Evolutionary conservation across 2,888 invertebrate genomes (phyloP).

Genomic region (Gerosis bhagava): DNA sequence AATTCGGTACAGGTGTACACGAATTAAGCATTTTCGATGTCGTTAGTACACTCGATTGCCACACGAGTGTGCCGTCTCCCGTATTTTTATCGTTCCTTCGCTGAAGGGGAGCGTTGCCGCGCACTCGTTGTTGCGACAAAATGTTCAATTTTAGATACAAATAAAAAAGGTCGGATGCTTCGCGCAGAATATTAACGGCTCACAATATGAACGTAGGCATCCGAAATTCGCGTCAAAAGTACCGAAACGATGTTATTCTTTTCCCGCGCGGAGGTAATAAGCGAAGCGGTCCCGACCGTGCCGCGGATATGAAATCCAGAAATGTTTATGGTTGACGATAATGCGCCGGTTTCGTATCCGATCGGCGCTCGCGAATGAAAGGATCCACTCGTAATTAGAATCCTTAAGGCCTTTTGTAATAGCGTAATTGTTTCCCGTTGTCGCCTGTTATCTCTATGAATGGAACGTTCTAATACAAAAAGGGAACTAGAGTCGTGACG

Average conservation of each 20-base stretch:
- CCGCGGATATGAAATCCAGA: slow-evolving; percentile 76
- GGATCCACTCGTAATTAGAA: slow-evolving; percentile 71
- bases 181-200: slow-evolving; percentile 79
- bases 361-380: slow-evolving; percentile 69
- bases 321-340: slow-evolving; percentile 76
- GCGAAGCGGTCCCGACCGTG: slow-evolving; percentile 67
- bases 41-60: slow-evolving; percentile 63
- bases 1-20: slow-evolving; percentile 49
- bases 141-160: slow-evolving; percentile 82
- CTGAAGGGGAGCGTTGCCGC: slow-evolving; percentile 60
- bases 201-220: slow-evolving; percentile 80
- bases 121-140: slow-evolving; percentile 79
- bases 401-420: slow-evolving; percentile 72
- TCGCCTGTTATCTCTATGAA: slow-evolving; percentile 70
- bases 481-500: slow-evolving; percentile 54
- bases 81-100: slow-evolving; percentile 74
- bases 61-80: slow-evolving; percentile 53
- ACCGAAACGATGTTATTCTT: slow-evolving; percentile 80
- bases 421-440: slow-evolving; percentile 74
- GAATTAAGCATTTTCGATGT: slow-evolving; percentile 49
- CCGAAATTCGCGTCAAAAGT: slow-evolving; percentile 80
- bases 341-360: slow-evolving; percentile 70
- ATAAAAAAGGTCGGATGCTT: slow-evolving; percentile 81
- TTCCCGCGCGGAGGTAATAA: slow-evolving; percentile 78
- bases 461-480: slow-evolving; percentile 65